Evolutionary conservation across 2,888 invertebrate genomes (phyloP).

Genomic region (Drosophila barbarae): DNA sequence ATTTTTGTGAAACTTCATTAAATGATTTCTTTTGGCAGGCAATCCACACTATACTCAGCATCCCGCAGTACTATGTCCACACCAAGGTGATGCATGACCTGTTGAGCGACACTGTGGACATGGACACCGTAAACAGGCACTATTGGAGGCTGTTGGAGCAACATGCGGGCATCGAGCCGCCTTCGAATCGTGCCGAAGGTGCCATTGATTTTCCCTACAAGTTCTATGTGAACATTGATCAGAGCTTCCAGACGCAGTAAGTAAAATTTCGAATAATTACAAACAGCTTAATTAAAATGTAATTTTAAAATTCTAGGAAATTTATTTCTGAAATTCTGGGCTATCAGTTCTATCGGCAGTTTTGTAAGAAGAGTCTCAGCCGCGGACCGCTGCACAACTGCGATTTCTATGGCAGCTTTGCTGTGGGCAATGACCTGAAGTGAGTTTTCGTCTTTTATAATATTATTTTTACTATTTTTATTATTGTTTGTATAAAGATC

Average conservation of each 20-base stretch:
- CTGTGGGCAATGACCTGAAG: constrained; percentile 86
- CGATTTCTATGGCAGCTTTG: constrained; percentile 89
- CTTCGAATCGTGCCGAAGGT: constrained; percentile 83
- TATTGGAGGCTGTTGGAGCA: constrained; percentile 84
- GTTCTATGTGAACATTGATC: constrained; percentile 82
- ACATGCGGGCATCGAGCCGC: constrained; percentile 85
- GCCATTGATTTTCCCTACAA: constrained; percentile 89
- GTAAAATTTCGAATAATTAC: background rate
- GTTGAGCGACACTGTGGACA: constrained; percentile 82
- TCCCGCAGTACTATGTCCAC: constrained; percentile 86
- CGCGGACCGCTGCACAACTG: constrained; percentile 88
- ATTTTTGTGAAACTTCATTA: background rate
- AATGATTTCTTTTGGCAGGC: constrained; percentile 80
- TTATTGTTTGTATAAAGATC: constrained; percentile 68
- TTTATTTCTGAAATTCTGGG: constrained; percentile 90
- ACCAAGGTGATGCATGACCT: constrained; percentile 86
- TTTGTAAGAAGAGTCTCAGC: constrained; percentile 88
- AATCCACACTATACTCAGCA: constrained; percentile 85
- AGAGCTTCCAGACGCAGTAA: constrained; percentile 77
- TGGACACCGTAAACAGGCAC: constrained; percentile 83
- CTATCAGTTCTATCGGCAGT: constrained; percentile 87
- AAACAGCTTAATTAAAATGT: accelerated
- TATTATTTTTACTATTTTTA: background rate
- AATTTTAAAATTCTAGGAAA: constrained; percentile 81
- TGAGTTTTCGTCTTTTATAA: constrained; percentile 24